Conservation (phyloP, 2,888 invertebrate genomes). For the Adelognathus sp. region DNA sequence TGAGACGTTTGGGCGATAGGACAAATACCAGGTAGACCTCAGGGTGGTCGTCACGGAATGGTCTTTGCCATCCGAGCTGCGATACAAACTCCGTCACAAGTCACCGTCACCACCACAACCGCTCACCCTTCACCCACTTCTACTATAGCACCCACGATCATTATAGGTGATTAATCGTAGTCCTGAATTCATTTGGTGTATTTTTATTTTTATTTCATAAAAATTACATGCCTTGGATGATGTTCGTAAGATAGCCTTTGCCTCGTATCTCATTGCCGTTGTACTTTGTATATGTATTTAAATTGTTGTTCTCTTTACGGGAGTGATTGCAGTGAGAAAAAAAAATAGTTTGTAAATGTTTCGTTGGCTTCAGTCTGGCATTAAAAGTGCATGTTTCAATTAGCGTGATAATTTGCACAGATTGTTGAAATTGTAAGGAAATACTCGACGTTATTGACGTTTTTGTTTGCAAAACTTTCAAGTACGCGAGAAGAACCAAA, state of each 20-base stretch:
- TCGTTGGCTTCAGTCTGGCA: slow-evolving; percentile 7
- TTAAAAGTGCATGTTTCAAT: slow-evolving; percentile 6
- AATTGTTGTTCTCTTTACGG: not conserved
- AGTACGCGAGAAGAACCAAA: not conserved
- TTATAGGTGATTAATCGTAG: slow-evolving; percentile 80
- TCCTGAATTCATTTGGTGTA: slow-evolving; percentile 68
- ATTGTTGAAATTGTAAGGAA: not conserved
- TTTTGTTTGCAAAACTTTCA: not conserved
- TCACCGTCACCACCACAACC: slow-evolving; percentile 68
- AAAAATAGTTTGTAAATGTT: not conserved
- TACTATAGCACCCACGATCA: slow-evolving; percentile 80
- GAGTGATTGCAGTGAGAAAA: too few species aligned
- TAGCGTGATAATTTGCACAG: not conserved
- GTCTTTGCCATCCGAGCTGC: slow-evolving; percentile 84
- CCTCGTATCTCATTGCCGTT: not conserved
- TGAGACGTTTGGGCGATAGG: slow-evolving; percentile 80
- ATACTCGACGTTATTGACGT: not conserved
- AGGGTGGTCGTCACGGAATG: slow-evolving; percentile 86
- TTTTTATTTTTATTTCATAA: slow-evolving; percentile 38
- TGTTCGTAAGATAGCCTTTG: not conserved
- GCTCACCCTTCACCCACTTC: slow-evolving; percentile 79
- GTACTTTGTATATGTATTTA: not conserved
- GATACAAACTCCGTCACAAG: slow-evolving; percentile 76
- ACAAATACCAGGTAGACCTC: slow-evolving; percentile 86
- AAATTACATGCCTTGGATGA: not conserved